Evolutionary conservation across 2,888 invertebrate genomes (phyloP), one percentile per base, ranked within the genome.

Genomic region (Camponotus fellah): DNA sequence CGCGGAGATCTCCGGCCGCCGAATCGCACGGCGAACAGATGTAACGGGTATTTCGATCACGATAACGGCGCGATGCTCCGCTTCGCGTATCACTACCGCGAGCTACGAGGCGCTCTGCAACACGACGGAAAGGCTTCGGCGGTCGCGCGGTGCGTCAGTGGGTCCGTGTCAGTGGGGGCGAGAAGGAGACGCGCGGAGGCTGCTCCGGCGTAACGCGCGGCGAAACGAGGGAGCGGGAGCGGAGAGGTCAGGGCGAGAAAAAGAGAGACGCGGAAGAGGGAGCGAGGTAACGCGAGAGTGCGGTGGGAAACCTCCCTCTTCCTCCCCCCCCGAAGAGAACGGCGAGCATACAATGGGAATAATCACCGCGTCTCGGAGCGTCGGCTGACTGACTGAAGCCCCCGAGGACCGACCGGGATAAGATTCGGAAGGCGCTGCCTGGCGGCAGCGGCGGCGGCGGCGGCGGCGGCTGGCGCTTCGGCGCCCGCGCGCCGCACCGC

Each of bases 321-420:
- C 58, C 53, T 26, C 26, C 58, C 74, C 74, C 37, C 3, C 14
- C 40, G 26, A 37, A 32, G 72, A 68, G 85, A 83, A 84, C 86
- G 85, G 88, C 88, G 87, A 88, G 87, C 90, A 89, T 90, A 93
- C 94, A 94, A 94, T 94, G 90, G 92, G 91, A 93, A 94, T 93
- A 94, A 94, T 94, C 93, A 93, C 92, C 92, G 92, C 92, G 93
- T 91, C 91, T 91, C 91, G 92, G 91, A 93, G 93, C 93, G 93
- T 93, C 92, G 93, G 91, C 93, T 92, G 92, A 92, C 93, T 93
- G 93, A 93, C 93, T 93, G 94, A 93, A 91, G 92, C 91, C 89
- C 88, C 89, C 91, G 92, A 88, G 91, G 91, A 91, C 89, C 91
- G 90, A 91, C 90, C 90, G 89, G 90, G 92, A 91, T 91, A 92